Evolutionary conservation across 2,113 vertebrate genomes (phyloP), one percentile per base, ranked within the genome.

Genomic region (Smithornis capensis): DNA sequence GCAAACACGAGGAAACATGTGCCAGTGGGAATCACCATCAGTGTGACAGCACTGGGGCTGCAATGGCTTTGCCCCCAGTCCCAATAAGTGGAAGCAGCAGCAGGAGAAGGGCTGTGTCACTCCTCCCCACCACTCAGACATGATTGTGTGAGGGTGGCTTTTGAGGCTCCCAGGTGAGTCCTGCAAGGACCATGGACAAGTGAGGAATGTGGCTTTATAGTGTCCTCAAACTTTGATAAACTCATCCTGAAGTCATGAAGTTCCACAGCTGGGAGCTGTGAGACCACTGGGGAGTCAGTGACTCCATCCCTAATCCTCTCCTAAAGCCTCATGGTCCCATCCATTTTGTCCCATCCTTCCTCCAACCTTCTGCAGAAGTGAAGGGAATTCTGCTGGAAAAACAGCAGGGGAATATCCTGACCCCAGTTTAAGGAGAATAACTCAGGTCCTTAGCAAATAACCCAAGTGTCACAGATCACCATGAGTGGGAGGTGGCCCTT

Each of bases 61-160:
- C 37, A 44, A 5, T 18, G 12, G 33, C 45, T 56, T 60, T 65
- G 29, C 22, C 31, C 85, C 29, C 14, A 35, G 17, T 33, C 63
- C 23, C 27, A 9, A 1, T 10, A 55, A 69, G 19, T 24, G 71
- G 70, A 73, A 74, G 22, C 29, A 38, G 70, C 19, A 35, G 23
- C 5, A 56, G 84, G 62, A 71, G 55, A 52, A 31, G 3, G 31
- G 35, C 29, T 5, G 10, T 28, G 33, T 31, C 17, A 4, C 47
- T 35, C 33, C 25, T 21, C 7, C 35, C 12, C 7, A 2, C 28
- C 22, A 5, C 59, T 47, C 57, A 22, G 55, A 33, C 24, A 11
- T 1, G 28, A 5, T 6, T 4, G 1, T 0, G 0, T 10, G 22
- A 81, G 50, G 38, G 21, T 44, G 50, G 25, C 28, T 75, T 19